These are phyloP conservation scores for Masticophis lateralis DNA, from an alignment of 2,797 vertebrate genomes.

Conservation along the genomic window DNA sequence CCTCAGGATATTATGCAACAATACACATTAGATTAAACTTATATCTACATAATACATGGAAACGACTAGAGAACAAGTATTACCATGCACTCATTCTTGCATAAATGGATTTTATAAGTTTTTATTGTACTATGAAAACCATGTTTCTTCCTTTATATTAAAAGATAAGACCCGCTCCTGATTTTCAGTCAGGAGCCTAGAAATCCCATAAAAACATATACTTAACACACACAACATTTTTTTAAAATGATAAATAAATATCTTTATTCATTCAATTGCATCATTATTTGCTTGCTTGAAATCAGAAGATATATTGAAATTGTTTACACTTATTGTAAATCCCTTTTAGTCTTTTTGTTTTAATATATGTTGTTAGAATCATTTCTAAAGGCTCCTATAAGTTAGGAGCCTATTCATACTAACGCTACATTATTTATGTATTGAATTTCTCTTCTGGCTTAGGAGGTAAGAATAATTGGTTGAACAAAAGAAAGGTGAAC, in stretches of 20 bases:
- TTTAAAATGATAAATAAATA: not conserved
- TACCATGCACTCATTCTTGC: slow-evolving; percentile 63
- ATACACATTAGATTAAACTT: slow-evolving; percentile 77
- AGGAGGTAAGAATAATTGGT: slow-evolving; percentile 26
- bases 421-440: slow-evolving; percentile 26
- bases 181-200: slow-evolving; percentile 18
- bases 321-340: slow-evolving; percentile 29
- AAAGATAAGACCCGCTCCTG: slow-evolving; percentile 21
- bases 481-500: slow-evolving; percentile 37
- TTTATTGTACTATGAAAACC: slow-evolving; percentile 19
- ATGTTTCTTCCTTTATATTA: slow-evolving; percentile 31
- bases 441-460: slow-evolving; percentile 1
- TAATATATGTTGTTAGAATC: slow-evolving; percentile 15
- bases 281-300: not conserved
- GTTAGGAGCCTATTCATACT: slow-evolving; percentile 9
- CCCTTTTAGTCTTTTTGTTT: slow-evolving; percentile 2
- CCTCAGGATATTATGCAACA: slow-evolving; percentile 78
- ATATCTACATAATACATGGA: slow-evolving; percentile 62
- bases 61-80: slow-evolving; percentile 57
- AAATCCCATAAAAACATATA: not conserved
- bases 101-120: slow-evolving; percentile 45
- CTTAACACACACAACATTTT: not conserved
- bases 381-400: slow-evolving; percentile 9
- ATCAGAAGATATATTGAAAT: slow-evolving; percentile 10
- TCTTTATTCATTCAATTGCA: not conserved